Conservation (phyloP, 2,113 vertebrate species). For the Dinomys branickii region DNA sequence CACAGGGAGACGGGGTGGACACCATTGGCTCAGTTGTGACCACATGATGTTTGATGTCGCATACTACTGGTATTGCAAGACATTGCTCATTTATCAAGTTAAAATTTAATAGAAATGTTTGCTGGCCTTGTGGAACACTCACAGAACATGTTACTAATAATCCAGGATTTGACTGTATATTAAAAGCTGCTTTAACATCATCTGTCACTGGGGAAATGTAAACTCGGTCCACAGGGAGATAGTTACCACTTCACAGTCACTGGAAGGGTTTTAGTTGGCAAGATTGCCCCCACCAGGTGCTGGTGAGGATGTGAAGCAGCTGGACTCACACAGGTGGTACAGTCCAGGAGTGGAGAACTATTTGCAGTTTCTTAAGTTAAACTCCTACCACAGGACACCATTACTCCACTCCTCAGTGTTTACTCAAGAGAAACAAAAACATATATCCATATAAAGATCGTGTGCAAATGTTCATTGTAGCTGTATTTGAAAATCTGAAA, state of each 20-base stretch:
- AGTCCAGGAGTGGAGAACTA: neutral
- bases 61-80: neutral
- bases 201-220: neutral
- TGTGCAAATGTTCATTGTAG: neutral
- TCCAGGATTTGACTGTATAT: neutral
- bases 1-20: neutral
- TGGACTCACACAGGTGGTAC: neutral
- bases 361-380: neutral
- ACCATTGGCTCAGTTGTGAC: neutral
- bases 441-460: neutral
- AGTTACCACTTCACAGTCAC: neutral
- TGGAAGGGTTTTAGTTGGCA: neutral
- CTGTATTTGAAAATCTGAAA: neutral
- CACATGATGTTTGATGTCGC: too few species aligned
- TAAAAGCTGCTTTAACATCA: neutral
- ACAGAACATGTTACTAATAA: neutral
- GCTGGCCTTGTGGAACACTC: neutral
- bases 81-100: neutral
- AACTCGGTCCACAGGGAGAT: neutral
- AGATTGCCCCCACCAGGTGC: neutral
- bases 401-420: neutral
- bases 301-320: neutral
- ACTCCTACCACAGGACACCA: neutral
- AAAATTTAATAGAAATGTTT: neutral
- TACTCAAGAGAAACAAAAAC: neutral